Conservation (phyloP, 1,140 invertebrate genomes). For the Oryzaephilus surinamensis region DNA sequence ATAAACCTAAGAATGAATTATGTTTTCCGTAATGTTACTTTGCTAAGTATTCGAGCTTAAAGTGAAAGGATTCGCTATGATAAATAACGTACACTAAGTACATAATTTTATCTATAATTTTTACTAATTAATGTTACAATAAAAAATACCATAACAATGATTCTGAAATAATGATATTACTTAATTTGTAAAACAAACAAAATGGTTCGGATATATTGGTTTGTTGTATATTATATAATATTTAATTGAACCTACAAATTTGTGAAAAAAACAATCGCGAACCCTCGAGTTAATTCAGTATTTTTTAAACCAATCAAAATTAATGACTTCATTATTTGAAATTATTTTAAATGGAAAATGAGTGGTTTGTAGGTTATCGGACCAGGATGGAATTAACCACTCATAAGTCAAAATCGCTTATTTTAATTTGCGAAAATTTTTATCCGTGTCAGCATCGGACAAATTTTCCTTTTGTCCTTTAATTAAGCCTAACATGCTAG, state of each 20-base stretch:
- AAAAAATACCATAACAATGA: too few relatives aligned
- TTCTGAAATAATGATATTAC: too few relatives aligned
- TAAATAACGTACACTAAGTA: too few relatives aligned
- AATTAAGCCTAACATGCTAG: constrained; percentile 8
- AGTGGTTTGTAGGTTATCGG: background rate
- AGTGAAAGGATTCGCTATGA: too few relatives aligned
- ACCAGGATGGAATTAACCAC: background rate
- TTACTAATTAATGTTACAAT: too few relatives aligned
- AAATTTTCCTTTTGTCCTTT: constrained; percentile 6
- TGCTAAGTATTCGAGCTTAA: background rate
- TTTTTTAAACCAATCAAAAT: background rate
- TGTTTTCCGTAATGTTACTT: background rate
- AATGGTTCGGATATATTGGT: too few relatives aligned
- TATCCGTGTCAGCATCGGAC: background rate
- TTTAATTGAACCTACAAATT: too few relatives aligned
- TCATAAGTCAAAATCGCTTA: background rate
- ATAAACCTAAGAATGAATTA: constrained; percentile 19
- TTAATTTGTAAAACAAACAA: too few relatives aligned
- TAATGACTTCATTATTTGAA: background rate
- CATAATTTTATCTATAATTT: too few relatives aligned
- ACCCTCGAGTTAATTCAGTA: background rate
- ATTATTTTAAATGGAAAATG: background rate
- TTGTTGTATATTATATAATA: too few relatives aligned
- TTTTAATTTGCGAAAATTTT: background rate
- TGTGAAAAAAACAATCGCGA: too few relatives aligned